Conservation (phyloP, 35 echinoderm and acorn worm species). For the Anneissia japonica region DNA sequence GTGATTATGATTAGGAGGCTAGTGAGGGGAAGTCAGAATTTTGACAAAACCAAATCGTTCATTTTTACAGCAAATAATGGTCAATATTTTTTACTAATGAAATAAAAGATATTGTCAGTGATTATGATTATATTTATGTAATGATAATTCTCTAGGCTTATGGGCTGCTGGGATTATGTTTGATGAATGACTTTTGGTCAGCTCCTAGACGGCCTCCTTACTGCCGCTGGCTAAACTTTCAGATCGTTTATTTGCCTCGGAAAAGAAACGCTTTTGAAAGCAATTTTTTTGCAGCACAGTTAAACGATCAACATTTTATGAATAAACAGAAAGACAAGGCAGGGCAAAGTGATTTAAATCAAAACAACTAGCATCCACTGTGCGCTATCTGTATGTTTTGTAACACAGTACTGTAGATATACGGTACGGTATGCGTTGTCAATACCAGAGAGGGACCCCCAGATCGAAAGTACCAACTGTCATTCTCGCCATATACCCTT, state of each 20-base stretch:
- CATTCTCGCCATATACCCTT: too few species aligned
- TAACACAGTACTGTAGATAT: too few species aligned
- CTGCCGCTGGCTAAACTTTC: background rate
- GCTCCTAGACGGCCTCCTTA: background rate
- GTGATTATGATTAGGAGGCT: background rate
- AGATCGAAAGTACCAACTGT: too few species aligned
- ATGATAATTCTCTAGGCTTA: background rate
- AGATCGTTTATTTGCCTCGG: background rate
- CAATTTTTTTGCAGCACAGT: background rate
- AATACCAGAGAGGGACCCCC: too few species aligned
- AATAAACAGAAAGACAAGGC: background rate
- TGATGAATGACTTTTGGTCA: background rate
- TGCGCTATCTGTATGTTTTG: too few species aligned
- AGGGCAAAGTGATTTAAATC: background rate
- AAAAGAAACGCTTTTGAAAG: background rate
- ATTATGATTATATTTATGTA: background rate
- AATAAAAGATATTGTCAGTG: too few species aligned
- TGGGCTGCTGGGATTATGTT: background rate
- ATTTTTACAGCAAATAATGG: background rate
- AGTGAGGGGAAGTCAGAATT: background rate
- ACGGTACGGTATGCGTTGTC: too few species aligned
- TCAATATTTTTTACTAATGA: background rate
- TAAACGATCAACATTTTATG: background rate
- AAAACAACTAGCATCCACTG: background rate
- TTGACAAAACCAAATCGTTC: too few species aligned